phyloP scores from a whole-genome alignment of 2,797 vertebrate genomes.

The Discoglossus pictus region DNA sequence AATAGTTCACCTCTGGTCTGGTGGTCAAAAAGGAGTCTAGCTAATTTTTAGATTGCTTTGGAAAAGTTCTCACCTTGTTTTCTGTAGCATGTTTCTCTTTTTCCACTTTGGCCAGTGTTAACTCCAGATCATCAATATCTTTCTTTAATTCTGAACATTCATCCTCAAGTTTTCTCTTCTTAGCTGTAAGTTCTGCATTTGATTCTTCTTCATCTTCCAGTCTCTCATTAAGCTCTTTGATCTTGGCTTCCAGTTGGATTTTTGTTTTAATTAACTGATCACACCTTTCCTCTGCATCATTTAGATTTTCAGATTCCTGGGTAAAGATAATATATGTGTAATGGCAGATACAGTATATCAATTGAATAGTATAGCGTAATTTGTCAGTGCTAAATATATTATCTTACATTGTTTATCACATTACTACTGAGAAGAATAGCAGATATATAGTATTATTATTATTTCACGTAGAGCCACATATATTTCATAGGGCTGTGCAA shows the following conservation, averaged over 20 bases:
- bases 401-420: no score
- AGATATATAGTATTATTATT: no score
- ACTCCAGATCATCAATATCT: constrained; percentile 82
- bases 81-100: constrained; percentile 83
- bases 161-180: constrained; percentile 83
- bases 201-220: constrained; percentile 82
- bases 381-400: no score
- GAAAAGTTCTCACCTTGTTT: constrained; percentile 70
- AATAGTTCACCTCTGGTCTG: no score
- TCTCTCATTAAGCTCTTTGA: constrained; percentile 80
- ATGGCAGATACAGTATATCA: no score
- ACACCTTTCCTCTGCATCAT: constrained; percentile 84
- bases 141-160: constrained; percentile 81
- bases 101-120: constrained; percentile 77
- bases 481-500: no score
- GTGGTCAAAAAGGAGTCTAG: no score
- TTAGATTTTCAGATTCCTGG: constrained; percentile 80
- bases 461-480: no score
- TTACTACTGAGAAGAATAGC: no score
- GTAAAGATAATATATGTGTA: constrained; percentile 19
- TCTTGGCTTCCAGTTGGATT: constrained; percentile 83
- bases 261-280: constrained; percentile 88
- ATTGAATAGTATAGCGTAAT: no score
- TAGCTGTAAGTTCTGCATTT: constrained; percentile 78
- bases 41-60: no score